These are phyloP conservation scores for Taphrorychus bicolor DNA, from an alignment of 2,888 invertebrate genomes.

Conservation along the genomic window DNA sequence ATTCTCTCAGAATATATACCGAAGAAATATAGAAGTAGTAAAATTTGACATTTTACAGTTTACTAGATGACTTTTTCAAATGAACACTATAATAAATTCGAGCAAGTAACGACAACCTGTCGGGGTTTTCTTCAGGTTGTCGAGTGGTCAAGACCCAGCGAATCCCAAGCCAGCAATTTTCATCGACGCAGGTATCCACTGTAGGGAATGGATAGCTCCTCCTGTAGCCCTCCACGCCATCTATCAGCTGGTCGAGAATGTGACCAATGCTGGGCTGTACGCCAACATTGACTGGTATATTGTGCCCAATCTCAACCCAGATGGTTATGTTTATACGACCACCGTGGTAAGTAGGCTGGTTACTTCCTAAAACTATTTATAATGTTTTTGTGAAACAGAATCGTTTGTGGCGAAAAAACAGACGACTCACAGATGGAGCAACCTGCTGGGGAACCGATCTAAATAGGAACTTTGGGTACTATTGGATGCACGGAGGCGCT, in stretches of 20 bases:
- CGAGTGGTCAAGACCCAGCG: conserved; percentile 55
- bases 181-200: conserved; percentile 69
- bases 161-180: conserved; percentile 64
- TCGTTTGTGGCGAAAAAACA: conserved; percentile 51
- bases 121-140: conserved; percentile 68
- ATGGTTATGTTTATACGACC: conserved; percentile 65
- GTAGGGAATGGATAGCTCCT: conserved; percentile 77
- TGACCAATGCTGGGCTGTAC: conserved; percentile 64
- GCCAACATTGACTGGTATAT: conserved; percentile 71
- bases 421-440: conserved; percentile 37
- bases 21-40: neutral
- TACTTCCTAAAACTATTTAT: neutral
- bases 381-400: conserved; percentile 2
- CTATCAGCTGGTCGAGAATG: conserved; percentile 68
- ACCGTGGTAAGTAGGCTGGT: conserved; percentile 8
- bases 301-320: conserved; percentile 73
- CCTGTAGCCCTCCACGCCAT: conserved; percentile 71
- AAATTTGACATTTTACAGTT: too few relatives aligned
- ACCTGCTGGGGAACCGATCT: conserved; percentile 46
- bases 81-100: too few relatives aligned
- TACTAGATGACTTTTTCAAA: too few relatives aligned
- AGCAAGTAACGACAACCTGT: too few relatives aligned
- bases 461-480: conserved; percentile 65
- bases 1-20: too few relatives aligned
- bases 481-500: conserved; percentile 67